Evolutionary conservation across 2,797 vertebrate genomes (phyloP).

Genomic region (Carapus acus): DNA sequence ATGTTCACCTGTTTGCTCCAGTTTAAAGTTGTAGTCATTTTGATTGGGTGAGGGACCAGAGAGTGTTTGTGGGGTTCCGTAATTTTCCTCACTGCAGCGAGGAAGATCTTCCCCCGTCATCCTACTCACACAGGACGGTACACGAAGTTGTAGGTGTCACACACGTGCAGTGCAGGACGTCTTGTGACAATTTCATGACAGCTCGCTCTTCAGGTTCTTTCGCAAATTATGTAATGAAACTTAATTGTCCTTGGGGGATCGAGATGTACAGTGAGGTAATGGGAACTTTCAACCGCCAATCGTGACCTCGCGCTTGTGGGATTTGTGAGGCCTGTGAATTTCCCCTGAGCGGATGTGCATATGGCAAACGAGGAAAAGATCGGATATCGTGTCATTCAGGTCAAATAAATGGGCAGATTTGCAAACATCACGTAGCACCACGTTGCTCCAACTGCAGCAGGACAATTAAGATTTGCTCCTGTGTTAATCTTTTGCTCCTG

Average conservation of each 20-base stretch:
- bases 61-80: too few species aligned
- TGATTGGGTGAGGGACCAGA: too few species aligned
- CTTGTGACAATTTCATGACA: not conserved
- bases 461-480: too few species aligned
- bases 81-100: too few species aligned
- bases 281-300: too few species aligned
- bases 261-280: not conserved
- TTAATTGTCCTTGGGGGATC: not conserved
- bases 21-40: too few species aligned
- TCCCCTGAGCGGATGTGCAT: conserved; percentile 9
- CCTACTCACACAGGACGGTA: conserved; percentile 29
- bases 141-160: conserved; percentile 5
- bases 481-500: too few species aligned
- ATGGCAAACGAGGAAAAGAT: conserved; percentile 7
- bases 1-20: too few species aligned
- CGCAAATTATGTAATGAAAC: not conserved
- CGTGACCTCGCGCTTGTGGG: not conserved
- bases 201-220: not conserved
- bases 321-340: not conserved
- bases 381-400: conserved; percentile 3
- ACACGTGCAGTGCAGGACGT: not conserved
- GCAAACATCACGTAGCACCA: too few species aligned
- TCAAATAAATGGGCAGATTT: not conserved
- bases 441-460: too few species aligned
- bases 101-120: too few species aligned